A percentile compares a stretch with the other conserved stretches of the same genome.
These are phyloP conservation scores for Forpus xanthops DNA, from an alignment of 2,797 vertebrate genomes.

Conservation along the genomic window DNA sequence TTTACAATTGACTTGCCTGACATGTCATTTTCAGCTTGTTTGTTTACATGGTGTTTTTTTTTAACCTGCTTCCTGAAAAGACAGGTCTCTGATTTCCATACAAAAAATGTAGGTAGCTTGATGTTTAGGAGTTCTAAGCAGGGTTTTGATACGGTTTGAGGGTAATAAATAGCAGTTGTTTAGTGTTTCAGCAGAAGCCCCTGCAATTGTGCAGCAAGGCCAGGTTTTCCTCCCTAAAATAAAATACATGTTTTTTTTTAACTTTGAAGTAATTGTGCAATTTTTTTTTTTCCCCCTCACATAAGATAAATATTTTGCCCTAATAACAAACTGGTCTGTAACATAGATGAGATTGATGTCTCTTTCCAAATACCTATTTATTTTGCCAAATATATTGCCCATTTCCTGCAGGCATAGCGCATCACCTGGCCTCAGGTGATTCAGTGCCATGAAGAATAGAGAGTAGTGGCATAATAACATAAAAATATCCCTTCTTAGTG, in stretches of 20 bases:
- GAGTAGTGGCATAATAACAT: not conserved
- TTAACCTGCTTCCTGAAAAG: not conserved
- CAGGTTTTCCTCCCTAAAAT: not conserved
- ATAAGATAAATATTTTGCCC: not conserved
- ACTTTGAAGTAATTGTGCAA: not conserved
- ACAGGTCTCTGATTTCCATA: not conserved
- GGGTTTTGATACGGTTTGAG: not conserved
- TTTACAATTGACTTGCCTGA: not conserved
- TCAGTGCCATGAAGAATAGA: not conserved
- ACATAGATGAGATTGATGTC: not conserved
- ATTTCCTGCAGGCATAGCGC: not conserved
- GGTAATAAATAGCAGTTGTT: not conserved
- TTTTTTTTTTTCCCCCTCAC: not conserved
- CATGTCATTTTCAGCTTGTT: not conserved
- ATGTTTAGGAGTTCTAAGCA: not conserved
- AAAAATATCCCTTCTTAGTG: not conserved
- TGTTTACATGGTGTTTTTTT: not conserved
- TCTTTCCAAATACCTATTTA: not conserved
- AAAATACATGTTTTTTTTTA: not conserved
- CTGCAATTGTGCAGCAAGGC: not conserved
- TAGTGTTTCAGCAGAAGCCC: not conserved
- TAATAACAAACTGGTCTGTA: not conserved
- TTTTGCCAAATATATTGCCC: not conserved
- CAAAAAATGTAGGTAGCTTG: fast-evolving
- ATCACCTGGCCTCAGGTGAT: not conserved